Evolutionary conservation across 2,113 vertebrate genomes (phyloP), one percentile per base, ranked within the genome.

Genomic region (Gorilla gorilla): DNA sequence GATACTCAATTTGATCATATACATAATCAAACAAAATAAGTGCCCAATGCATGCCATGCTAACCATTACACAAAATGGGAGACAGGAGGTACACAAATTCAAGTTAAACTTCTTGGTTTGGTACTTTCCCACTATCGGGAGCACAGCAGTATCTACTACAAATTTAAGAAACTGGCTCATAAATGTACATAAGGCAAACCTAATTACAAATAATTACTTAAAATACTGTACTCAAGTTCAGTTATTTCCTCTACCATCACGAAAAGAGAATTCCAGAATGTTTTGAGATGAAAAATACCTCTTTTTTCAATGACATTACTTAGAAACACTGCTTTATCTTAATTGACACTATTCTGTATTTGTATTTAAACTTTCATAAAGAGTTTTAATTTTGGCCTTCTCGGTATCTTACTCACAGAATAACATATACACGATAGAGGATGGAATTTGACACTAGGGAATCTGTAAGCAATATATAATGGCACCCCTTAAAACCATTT

Each of bases 271-370:
- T 94, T 92, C 78, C 83, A 82, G 27, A 23, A 84, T 79, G 30
- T 83, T 90, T 2, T 88, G 45, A 40, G 6, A 73, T 8, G 4
- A 90, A 87, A 78, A 16, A 80, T 52, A 35, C 18, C 38, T 79
- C 32, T 52, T 78, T 84, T 68, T 68, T 32, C 55, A 90, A 10
- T 52, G 38, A 48, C 40, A 84, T 80, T 70, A 81, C 38, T 85
- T 85, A 89, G n/a, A 85, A 93, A 86, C 32, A 97, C 12, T 68
- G 38, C 66, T 89, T 96, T 92, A 64, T 7, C 45, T 48, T 52
- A 78, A 88, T 0, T 94, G 76, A 88, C n/a, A 89, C 23, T 82
- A 81, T 9, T 89, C 35, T 84, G 9, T 40, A 68, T 64, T 85
- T 88, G 48, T 38, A 82, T 64, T 94, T 70, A 6, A 84, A 66